phyloP scores from a whole-genome alignment of 2,888 invertebrate genomes.

The Drosophila sordidapex region DNA sequence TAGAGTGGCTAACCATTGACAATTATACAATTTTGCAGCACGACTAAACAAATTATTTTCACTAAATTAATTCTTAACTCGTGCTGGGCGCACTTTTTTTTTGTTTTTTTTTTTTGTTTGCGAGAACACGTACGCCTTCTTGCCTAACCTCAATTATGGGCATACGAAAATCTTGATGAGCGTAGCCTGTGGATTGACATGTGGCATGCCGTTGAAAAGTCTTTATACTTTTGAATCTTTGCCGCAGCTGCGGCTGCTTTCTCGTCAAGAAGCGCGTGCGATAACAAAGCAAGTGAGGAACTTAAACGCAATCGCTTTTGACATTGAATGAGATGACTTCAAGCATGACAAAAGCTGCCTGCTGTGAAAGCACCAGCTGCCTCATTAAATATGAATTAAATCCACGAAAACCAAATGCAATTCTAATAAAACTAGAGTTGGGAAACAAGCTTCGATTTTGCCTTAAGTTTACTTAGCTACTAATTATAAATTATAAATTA shows the following conservation, averaged over 20 bases:
- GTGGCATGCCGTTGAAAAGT: conserved; percentile 64
- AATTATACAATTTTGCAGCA: conserved; percentile 78
- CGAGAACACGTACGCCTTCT: conserved; percentile 39
- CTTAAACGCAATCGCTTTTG: conserved; percentile 13
- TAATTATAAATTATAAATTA: too few relatives aligned
- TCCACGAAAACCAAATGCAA: not conserved
- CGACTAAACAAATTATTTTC: conserved; percentile 81
- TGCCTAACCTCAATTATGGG: conserved; percentile 45
- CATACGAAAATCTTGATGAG: conserved; percentile 32
- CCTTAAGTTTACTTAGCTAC: too few relatives aligned
- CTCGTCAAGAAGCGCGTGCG: conserved; percentile 35
- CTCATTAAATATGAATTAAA: conserved; percentile 11
- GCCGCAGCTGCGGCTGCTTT: conserved; percentile 38
- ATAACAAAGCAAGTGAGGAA: conserved; percentile 33
- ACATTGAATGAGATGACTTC: conserved; percentile 6
- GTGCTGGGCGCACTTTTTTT: conserved; percentile 80
- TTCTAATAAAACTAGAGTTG: not conserved
- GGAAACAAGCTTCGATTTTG: not conserved
- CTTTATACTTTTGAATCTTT: conserved; percentile 34
- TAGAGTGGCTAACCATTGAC: conserved; percentile 60
- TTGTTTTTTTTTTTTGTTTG: not conserved
- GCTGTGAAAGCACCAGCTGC: conserved; percentile 27
- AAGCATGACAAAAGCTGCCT: conserved; percentile 49
- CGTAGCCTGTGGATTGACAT: conserved; percentile 66
- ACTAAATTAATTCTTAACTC: conserved; percentile 82